Evolutionary conservation across 2,113 vertebrate species (phyloP).

Genomic region (Barbus barbus): DNA sequence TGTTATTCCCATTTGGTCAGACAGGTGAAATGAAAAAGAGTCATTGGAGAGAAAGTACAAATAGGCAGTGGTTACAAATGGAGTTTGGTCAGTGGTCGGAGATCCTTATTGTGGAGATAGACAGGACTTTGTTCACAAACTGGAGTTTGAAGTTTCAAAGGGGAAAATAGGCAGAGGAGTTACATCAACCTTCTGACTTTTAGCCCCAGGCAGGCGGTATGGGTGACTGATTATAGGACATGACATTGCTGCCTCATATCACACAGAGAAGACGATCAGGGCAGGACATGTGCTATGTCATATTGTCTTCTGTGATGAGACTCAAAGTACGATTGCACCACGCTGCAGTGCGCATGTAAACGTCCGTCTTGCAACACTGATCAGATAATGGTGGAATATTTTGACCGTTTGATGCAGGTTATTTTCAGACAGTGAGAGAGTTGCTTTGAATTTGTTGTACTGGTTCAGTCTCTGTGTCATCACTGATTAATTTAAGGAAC

Average conservation of each 20-base stretch:
- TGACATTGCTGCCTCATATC: slow-evolving; percentile 51
- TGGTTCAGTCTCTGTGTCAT: not conserved
- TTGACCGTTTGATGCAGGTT: not conserved
- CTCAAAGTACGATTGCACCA: slow-evolving; percentile 31
- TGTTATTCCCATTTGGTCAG: slow-evolving; percentile 61
- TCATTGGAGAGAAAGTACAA: slow-evolving; percentile 82
- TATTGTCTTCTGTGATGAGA: slow-evolving; percentile 18
- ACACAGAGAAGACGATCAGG: slow-evolving; percentile 30
- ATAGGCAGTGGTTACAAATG: slow-evolving; percentile 89
- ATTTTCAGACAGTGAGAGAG: not conserved
- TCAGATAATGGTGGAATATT: not conserved
- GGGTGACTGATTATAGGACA: slow-evolving; percentile 78
- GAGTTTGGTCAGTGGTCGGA: slow-evolving; percentile 99
- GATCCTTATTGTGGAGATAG: slow-evolving; percentile 99
- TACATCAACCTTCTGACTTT: slow-evolving; percentile 91
- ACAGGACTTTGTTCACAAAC: slow-evolving; percentile 99
- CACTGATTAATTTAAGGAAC: not conserved
- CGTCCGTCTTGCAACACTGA: not conserved
- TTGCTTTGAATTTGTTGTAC: not conserved
- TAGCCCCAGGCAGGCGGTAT: slow-evolving; percentile 78
- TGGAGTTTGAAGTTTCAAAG: slow-evolving; percentile 99
- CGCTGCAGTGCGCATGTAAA: not conserved
- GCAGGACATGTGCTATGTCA: slow-evolving; percentile 21
- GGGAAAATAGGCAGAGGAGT: slow-evolving; percentile 86
- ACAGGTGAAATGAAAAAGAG: slow-evolving; percentile 71